Evolutionary conservation across 2,888 invertebrate species (phyloP).

Genomic region (Trachelus tabidus): DNA sequence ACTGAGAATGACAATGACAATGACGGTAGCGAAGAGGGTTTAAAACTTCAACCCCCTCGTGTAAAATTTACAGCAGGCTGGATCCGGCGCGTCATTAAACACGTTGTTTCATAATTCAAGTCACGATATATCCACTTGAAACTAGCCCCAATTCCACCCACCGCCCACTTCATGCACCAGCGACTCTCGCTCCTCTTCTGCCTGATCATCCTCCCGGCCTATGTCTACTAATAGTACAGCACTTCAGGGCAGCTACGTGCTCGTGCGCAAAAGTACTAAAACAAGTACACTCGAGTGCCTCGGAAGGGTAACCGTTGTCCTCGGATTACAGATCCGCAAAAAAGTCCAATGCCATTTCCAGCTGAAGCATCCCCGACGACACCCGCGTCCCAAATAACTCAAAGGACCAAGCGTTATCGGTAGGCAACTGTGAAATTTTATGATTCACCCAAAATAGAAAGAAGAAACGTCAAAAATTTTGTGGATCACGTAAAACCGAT

Average conservation of each 20-base stretch:
- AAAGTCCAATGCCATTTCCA: background rate
- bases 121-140: slow-evolving; percentile 38
- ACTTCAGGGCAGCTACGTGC: background rate
- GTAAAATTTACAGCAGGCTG: slow-evolving; percentile 59
- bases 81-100: slow-evolving; percentile 65
- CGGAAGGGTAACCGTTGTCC: background rate
- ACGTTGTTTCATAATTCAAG: slow-evolving; percentile 65
- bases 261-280: background rate
- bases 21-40: slow-evolving; percentile 45
- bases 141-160: background rate
- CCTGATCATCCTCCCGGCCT: background rate
- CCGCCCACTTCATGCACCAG: background rate
- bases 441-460: background rate
- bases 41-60: slow-evolving; percentile 43
- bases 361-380: background rate
- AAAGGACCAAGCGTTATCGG: background rate
- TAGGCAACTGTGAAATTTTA: background rate
- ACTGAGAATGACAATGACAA: slow-evolving; percentile 54
- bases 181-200: background rate
- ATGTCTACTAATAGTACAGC: background rate
- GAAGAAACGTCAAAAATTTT: background rate
- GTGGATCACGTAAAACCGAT: background rate
- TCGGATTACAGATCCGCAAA: background rate
- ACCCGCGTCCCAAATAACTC: background rate
- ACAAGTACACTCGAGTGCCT: background rate